These are phyloP conservation scores for Basileuterus tristriatus DNA, from an alignment of 2,797 vertebrate genomes.

Conservation along the genomic window DNA sequence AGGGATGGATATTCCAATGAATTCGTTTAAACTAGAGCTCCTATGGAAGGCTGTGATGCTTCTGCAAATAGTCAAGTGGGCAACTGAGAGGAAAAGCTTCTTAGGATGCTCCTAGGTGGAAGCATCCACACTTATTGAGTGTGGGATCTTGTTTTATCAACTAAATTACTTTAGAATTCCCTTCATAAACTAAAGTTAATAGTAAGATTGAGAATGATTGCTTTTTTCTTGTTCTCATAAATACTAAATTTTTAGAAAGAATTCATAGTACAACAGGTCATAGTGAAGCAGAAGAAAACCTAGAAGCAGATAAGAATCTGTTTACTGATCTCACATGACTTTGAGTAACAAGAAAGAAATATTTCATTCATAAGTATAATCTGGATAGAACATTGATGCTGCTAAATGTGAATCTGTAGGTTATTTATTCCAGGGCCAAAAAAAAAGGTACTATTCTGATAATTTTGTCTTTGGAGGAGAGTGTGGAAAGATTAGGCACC, in stretches of 20 bases:
- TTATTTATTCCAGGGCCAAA: background rate
- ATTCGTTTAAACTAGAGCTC: background rate
- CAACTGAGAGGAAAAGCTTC: background rate
- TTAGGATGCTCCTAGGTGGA: background rate
- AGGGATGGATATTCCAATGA: background rate
- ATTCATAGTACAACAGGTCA: background rate
- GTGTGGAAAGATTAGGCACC: background rate
- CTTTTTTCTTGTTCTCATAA: background rate
- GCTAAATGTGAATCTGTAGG: background rate
- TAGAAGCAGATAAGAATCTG: rapidly evolving
- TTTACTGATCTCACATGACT: background rate
- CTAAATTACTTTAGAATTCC: background rate
- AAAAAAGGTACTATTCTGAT: background rate
- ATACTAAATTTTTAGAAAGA: background rate
- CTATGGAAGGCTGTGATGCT: background rate
- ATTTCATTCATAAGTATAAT: background rate
- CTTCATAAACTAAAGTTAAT: background rate
- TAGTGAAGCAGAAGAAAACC: background rate
- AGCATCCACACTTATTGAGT: background rate
- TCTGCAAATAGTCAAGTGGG: rapidly evolving
- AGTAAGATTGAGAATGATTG: background rate
- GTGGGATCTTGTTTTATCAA: background rate
- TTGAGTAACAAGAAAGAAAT: background rate
- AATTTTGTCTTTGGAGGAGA: background rate
- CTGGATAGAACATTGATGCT: background rate